phyloP scores from a whole-genome alignment of 2,797 vertebrate genomes.

The Eulemur mongoz region DNA sequence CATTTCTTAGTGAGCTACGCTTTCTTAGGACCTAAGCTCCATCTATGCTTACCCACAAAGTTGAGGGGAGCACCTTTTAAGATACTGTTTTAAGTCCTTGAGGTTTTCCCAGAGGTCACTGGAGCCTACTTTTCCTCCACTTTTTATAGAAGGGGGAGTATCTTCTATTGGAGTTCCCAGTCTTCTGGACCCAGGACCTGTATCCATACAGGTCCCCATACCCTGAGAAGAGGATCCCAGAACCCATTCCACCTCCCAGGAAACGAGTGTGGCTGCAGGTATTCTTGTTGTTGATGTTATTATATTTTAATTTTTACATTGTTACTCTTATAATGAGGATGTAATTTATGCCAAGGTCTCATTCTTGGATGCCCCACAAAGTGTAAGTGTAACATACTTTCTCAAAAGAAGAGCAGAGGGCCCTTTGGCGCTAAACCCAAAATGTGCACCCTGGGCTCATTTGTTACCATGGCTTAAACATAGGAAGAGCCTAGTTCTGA shows the following conservation, averaged over 20 bases:
- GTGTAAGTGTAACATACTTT: not conserved
- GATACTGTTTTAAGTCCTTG: not conserved
- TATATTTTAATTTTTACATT: not conserved
- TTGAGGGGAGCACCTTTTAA: not conserved
- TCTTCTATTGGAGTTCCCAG: not conserved
- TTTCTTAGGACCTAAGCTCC: not conserved
- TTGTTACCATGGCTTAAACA: not conserved
- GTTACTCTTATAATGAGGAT: not conserved
- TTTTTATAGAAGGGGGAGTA: not conserved
- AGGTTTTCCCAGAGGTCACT: not conserved
- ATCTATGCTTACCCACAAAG: not conserved
- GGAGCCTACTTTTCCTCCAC: not conserved
- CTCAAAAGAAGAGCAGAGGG: not conserved
- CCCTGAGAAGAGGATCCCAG: not conserved
- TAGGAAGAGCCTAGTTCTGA: not conserved
- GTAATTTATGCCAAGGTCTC: not conserved
- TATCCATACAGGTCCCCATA: not conserved
- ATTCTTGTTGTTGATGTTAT: not conserved
- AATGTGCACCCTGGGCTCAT: not conserved
- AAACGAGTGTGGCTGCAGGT: not conserved
- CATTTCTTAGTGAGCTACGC: not conserved
- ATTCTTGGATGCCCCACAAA: not conserved
- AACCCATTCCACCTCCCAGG: not conserved
- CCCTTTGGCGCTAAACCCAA: not conserved
- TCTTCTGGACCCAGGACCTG: not conserved